Evolutionary conservation across 2,797 vertebrate genomes (phyloP).

Genomic region (Gallinago nigripennis): DNA sequence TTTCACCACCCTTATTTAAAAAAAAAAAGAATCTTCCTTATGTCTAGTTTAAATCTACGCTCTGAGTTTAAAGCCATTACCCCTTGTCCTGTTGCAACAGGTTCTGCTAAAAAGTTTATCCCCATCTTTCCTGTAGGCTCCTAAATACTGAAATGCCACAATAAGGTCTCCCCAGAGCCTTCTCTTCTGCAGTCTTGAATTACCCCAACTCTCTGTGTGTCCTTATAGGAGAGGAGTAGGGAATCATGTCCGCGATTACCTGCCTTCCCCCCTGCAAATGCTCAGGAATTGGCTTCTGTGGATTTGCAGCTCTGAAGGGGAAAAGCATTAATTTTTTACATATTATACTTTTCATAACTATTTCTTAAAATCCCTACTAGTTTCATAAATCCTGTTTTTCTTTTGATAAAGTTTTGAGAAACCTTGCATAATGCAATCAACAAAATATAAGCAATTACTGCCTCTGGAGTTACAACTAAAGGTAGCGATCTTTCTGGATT

Average conservation of each 20-base stretch:
- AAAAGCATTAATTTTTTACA: not conserved
- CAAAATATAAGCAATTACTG: not conserved
- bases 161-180: not conserved
- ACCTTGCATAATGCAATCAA: not conserved
- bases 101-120: not conserved
- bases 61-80: not conserved
- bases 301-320: not conserved
- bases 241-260: accelerated
- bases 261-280: not conserved
- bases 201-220: not conserved
- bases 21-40: not conserved
- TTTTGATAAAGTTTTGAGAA: not conserved
- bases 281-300: not conserved
- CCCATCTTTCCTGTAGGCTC: not conserved
- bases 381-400: not conserved
- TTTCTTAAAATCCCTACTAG: not conserved
- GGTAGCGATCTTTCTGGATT: not conserved
- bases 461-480: not conserved
- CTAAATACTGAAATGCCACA: not conserved
- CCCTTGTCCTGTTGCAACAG: not conserved
- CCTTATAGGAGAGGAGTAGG: not conserved
- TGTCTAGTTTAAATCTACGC: not conserved
- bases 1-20: not conserved
- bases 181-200: not conserved
- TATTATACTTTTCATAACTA: not conserved